Evolutionary conservation across 1,140 invertebrate species (phyloP).

Genomic region (Zaprionus camerounensis): DNA sequence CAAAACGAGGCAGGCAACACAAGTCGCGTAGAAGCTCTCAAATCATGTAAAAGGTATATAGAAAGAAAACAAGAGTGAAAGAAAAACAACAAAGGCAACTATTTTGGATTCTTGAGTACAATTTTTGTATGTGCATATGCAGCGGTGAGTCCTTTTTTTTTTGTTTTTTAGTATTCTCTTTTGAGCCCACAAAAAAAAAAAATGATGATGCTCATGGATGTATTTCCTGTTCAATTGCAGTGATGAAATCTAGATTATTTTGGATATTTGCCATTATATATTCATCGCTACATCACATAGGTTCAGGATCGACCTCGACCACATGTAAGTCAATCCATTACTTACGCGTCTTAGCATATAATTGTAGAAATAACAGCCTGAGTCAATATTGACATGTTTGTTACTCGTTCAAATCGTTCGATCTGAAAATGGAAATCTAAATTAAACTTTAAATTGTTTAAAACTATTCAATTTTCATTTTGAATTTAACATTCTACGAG

Average conservation of each 20-base stretch:
- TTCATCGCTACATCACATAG: conserved; percentile 79
- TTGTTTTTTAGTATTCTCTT: background rate
- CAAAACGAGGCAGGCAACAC: background rate
- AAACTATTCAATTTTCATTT: too few relatives aligned
- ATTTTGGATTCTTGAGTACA: conserved; percentile 53
- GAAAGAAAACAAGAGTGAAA: conserved; percentile 3
- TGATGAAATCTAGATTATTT: conserved; percentile 83
- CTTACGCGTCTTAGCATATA: too few relatives aligned
- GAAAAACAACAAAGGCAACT: conserved; percentile 43
- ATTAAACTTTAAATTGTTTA: too few relatives aligned
- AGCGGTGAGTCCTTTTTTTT: conserved; percentile 55
- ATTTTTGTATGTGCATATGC: conserved; percentile 64
- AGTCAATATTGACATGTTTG: too few relatives aligned
- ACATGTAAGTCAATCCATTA: conserved; percentile 63
- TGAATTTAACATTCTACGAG: too few relatives aligned
- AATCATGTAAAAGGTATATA: conserved; percentile 9
- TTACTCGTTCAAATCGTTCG: too few relatives aligned
- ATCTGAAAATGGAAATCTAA: too few relatives aligned
- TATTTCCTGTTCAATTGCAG: conserved; percentile 45
- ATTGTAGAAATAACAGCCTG: too few relatives aligned
- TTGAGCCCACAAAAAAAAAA: background rate
- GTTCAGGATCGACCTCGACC: conserved; percentile 75
- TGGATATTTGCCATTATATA: conserved; percentile 83
- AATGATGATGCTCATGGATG: conserved; percentile 3
- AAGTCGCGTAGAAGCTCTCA: background rate